These are phyloP conservation scores for Phalacrocorax aristotelis DNA, from an alignment of 2,113 vertebrate genomes.

Conservation along the genomic window DNA sequence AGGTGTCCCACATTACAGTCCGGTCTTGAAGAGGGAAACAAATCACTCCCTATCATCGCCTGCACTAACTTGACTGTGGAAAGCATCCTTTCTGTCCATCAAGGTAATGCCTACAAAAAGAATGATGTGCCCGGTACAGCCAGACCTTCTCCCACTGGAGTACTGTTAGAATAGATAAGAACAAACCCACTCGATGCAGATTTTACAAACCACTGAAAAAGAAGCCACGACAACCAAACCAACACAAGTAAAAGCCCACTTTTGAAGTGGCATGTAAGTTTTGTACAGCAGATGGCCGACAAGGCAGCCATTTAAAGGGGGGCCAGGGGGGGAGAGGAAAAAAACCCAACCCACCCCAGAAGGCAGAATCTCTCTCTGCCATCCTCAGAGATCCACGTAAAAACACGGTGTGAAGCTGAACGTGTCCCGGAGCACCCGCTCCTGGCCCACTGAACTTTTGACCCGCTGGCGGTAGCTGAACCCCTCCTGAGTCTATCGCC, in stretches of 20 bases:
- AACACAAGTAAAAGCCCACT: background rate
- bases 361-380: background rate
- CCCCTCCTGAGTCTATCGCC: slow-evolving; percentile 22
- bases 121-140: fast-evolving
- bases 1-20: background rate
- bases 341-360: background rate
- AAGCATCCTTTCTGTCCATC: background rate
- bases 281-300: slow-evolving; percentile 41
- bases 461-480: slow-evolving; percentile 52
- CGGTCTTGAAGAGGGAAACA: background rate
- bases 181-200: background rate
- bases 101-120: background rate
- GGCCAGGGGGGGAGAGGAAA: no score
- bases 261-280: background rate
- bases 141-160: background rate
- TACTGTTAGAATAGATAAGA: background rate
- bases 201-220: background rate
- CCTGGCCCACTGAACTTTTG: slow-evolving; percentile 73
- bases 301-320: slow-evolving; percentile 15
- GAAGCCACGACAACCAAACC: background rate
- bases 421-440: background rate
- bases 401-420: background rate
- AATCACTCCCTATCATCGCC: slow-evolving; percentile 4
- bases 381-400: background rate
- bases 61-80: background rate